phyloP scores from a whole-genome alignment of 2,113 vertebrate genomes.

The Oncorhynchus tshawytscha region DNA sequence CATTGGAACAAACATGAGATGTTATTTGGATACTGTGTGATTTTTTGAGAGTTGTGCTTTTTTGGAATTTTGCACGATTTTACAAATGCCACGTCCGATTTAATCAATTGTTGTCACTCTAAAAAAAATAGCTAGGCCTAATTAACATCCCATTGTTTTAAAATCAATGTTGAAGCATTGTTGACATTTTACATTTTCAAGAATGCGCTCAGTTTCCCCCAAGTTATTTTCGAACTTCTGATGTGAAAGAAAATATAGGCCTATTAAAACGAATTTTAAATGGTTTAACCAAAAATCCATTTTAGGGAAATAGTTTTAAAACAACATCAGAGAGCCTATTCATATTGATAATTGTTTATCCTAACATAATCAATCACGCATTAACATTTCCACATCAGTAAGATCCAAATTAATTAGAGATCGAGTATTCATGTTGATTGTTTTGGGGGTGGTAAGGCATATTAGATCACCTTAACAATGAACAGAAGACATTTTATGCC shows the following conservation, averaged over 20 bases:
- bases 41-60: conserved; percentile 14
- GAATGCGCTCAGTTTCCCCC: too few species aligned
- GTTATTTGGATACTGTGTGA: conserved; percentile 36
- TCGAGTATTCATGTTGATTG: background rate
- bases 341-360: background rate
- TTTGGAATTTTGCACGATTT: conserved; percentile 31
- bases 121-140: background rate
- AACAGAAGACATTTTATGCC: too few species aligned
- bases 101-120: conserved; percentile 38
- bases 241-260: too few species aligned
- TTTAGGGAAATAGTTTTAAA: too few species aligned
- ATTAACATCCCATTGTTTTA: background rate
- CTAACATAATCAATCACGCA: too few species aligned
- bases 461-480: background rate
- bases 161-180: background rate
- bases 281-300: background rate
- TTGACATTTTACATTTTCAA: too few species aligned
- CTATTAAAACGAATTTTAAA: too few species aligned
- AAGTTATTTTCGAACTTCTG: too few species aligned
- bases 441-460: background rate
- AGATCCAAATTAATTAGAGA: too few species aligned
- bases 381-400: too few species aligned
- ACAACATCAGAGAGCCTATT: background rate
- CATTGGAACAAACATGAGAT: conserved; percentile 33
- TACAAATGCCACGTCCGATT: conserved; percentile 32